phyloP scores from a whole-genome alignment of 2,113 vertebrate species.

The Ciconia boyciana region DNA sequence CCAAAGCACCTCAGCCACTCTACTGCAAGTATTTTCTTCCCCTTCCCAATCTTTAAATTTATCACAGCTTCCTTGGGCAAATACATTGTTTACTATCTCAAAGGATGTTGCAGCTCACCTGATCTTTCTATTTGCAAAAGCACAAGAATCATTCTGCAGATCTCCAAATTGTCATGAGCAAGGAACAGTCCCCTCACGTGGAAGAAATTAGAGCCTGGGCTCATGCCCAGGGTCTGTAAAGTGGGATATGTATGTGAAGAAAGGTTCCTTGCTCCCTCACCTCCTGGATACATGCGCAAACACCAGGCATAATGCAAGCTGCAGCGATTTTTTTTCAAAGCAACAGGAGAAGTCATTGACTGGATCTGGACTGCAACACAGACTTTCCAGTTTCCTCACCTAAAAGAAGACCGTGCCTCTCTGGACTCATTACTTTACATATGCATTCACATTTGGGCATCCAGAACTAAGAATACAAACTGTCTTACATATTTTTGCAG shows the following conservation, averaged over 20 bases:
- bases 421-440: background rate
- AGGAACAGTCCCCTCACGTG: background rate
- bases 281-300: background rate
- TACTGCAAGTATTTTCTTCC: constrained; percentile 9
- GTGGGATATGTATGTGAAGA: background rate
- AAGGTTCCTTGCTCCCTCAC: background rate
- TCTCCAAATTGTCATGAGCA: background rate
- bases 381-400: background rate
- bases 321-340: background rate
- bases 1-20: background rate
- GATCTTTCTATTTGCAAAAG: background rate
- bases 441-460: background rate
- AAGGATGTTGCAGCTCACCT: background rate
- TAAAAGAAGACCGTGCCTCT: background rate
- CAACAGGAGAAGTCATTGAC: background rate
- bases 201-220: background rate
- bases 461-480: background rate
- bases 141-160: background rate
- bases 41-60: background rate
- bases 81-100: background rate
- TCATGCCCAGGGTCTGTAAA: background rate
- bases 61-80: background rate
- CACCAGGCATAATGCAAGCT: background rate
- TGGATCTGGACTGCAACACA: background rate
- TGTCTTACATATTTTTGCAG: background rate